These are phyloP conservation scores for Chionodraco myersi DNA, from an alignment of 2,113 vertebrate species.

Conservation along the genomic window DNA sequence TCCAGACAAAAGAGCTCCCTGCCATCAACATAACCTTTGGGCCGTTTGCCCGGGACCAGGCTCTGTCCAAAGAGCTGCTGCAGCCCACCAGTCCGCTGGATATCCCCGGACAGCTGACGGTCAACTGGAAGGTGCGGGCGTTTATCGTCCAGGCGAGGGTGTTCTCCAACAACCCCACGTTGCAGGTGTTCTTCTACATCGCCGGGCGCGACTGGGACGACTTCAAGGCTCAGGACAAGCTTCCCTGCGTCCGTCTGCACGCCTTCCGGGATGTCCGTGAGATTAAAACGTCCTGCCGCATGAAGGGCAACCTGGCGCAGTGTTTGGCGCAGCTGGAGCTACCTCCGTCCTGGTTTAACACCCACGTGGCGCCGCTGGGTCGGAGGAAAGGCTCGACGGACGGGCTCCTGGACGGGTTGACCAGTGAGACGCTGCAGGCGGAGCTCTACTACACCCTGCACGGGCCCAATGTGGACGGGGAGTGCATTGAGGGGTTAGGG, in stretches of 20 bases:
- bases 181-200: conserved; percentile 97
- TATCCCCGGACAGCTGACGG: conserved; percentile 91
- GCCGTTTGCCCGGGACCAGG: conserved; percentile 91
- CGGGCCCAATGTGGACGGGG: conserved; percentile 83
- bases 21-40: conserved; percentile 94
- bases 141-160: conserved; percentile 94
- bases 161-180: conserved; percentile 89
- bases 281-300: conserved; percentile 92
- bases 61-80: conserved; percentile 92
- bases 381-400: conserved; percentile 85
- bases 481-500: conserved; percentile 84
- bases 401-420: conserved; percentile 83
- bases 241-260: conserved; percentile 94
- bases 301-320: conserved; percentile 91
- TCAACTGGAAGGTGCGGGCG: conserved; percentile 98
- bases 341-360: conserved; percentile 92
- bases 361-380: conserved; percentile 85
- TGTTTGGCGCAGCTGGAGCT: conserved; percentile 94
- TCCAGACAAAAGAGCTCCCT: conserved; percentile 96
- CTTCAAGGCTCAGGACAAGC: conserved; percentile 88
- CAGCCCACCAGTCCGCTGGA: conserved; percentile 95
- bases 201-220: conserved; percentile 97
- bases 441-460: conserved; percentile 97
- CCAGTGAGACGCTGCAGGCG: conserved; percentile 87
- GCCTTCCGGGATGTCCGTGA: conserved; percentile 93